Conservation (phyloP, 2,888 invertebrate genomes). For the Volucella bombylans region DNA sequence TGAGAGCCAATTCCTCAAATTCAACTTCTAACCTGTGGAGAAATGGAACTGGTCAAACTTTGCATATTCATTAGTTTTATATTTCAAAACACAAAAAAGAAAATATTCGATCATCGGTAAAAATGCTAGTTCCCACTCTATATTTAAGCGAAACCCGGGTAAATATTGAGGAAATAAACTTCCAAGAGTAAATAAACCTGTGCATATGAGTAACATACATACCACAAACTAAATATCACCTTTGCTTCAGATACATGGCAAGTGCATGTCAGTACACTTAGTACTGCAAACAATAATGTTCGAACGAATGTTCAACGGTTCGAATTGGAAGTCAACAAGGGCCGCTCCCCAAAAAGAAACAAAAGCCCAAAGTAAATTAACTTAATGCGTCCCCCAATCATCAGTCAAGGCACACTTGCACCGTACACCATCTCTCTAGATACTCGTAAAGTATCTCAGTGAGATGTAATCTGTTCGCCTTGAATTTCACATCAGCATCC, state of each 20-base stretch:
- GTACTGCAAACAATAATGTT: slow-evolving; percentile 42
- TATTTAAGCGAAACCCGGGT: slow-evolving; percentile 34
- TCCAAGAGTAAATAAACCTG: slow-evolving; percentile 24
- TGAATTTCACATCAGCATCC: slow-evolving; percentile 39
- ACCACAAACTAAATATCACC: no score
- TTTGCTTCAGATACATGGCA: slow-evolving; percentile 63
- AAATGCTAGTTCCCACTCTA: slow-evolving; percentile 12
- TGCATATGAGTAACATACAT: no score
- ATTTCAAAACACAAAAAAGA: slow-evolving; percentile 5
- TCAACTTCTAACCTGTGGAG: slow-evolving; percentile 21
- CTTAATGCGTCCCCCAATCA: slow-evolving; percentile 27
- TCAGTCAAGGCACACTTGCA: slow-evolving; percentile 19
- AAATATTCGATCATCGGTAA: slow-evolving; percentile 16
- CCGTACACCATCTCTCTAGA: not conserved
- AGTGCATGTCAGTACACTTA: slow-evolving; percentile 50
- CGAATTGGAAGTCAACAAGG: slow-evolving; percentile 64
- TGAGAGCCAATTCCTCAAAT: slow-evolving; percentile 67
- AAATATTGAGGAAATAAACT: slow-evolving; percentile 49
- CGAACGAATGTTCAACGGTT: slow-evolving; percentile 14
- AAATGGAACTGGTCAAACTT: slow-evolving; percentile 52
- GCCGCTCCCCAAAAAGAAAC: slow-evolving; percentile 64
- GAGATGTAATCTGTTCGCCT: slow-evolving; percentile 16
- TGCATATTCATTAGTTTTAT: slow-evolving; percentile 66
- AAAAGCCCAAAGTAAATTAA: slow-evolving; percentile 57
- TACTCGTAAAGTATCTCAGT: slow-evolving; percentile 19